Conservation (phyloP, 2,113 vertebrate genomes). For the Sapayoa aenigma region DNA sequence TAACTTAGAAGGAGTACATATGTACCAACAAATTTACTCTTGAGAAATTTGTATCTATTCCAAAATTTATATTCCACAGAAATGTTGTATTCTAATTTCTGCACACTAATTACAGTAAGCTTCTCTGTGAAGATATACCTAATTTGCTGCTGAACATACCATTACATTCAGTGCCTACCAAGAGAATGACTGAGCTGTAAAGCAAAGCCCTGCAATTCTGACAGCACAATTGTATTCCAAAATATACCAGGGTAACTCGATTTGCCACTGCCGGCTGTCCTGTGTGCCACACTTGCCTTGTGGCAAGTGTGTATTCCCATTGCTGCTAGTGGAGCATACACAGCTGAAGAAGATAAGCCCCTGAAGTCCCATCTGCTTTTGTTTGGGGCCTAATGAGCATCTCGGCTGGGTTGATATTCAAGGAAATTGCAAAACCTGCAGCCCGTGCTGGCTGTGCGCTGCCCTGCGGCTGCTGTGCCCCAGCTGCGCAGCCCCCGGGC, state of each 20-base stretch:
- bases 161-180: neutral
- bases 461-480: neutral
- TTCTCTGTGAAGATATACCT: neutral
- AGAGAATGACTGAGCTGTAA: neutral
- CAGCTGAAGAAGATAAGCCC: accelerated
- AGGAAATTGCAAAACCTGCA: neutral
- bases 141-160: neutral
- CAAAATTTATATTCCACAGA: neutral
- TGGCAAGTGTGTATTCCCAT: too few species aligned
- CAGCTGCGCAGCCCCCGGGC: neutral
- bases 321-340: too few species aligned
- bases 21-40: neutral
- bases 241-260: accelerated
- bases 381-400: neutral
- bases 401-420: neutral
- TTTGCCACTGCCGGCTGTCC: neutral
- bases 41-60: neutral
- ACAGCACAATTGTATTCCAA: accelerated
- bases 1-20: neutral
- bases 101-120: neutral
- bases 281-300: neutral
- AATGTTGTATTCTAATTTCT: neutral
- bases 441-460: accelerated
- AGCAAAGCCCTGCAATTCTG: neutral
- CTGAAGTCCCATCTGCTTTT: neutral